Evolutionary conservation across 2,797 vertebrate genomes (phyloP).

Genomic region (Arrhamphus sclerolepis): DNA sequence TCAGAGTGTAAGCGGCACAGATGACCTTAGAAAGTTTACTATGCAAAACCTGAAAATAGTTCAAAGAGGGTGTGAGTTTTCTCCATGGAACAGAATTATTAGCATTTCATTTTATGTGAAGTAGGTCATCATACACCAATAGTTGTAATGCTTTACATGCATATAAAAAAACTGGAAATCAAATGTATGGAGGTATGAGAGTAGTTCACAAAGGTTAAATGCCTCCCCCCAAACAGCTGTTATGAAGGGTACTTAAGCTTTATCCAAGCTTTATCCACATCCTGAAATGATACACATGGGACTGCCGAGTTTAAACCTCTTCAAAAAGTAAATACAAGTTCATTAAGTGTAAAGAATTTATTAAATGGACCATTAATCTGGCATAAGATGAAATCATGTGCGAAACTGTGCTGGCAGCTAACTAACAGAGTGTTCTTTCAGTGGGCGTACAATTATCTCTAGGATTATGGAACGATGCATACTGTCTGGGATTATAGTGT

Average conservation of each 20-base stretch:
- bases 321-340: neutral
- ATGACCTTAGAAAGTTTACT: conserved; percentile 93
- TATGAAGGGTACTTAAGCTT: too few species aligned
- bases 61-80: conserved; percentile 93
- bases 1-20: conserved; percentile 97
- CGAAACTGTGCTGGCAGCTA: neutral
- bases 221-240: neutral
- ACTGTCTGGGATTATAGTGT: neutral
- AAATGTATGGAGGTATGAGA: conserved; percentile 64
- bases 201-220: neutral
- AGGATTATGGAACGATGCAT: neutral
- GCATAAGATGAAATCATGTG: neutral
- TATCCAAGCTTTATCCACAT: conserved; percentile 1
- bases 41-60: conserved; percentile 99
- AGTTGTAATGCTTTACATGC: conserved; percentile 67
- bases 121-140: conserved; percentile 52
- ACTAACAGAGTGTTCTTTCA: neutral
- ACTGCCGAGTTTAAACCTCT: neutral
- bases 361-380: neutral
- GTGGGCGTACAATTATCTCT: neutral
- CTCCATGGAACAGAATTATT: conserved; percentile 62
- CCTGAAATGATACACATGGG: neutral
- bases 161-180: conserved; percentile 44
- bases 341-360: neutral
- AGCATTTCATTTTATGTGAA: conserved; percentile 55